phyloP scores from a whole-genome alignment of 2,888 invertebrate genomes.

The Eutolmus rufibarbis region DNA sequence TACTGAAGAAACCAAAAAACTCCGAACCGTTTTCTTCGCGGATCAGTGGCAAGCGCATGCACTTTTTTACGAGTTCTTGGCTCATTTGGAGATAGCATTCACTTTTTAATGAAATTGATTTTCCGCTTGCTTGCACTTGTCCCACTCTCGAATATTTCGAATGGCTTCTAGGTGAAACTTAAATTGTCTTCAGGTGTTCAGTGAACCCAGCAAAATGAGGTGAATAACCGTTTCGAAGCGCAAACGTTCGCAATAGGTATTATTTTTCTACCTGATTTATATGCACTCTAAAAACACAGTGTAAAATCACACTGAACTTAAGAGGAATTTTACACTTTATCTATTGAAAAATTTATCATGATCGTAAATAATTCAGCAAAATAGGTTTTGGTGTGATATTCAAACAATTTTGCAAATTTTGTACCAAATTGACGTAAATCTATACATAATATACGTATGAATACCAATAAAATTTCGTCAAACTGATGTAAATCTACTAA shows the following conservation, averaged over 20 bases:
- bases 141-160: constrained; percentile 5
- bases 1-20: neutral
- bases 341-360: too few relatives aligned
- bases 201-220: neutral
- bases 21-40: neutral
- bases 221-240: neutral
- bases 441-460: too few relatives aligned
- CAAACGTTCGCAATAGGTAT: neutral
- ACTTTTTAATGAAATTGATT: constrained; percentile 10
- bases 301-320: too few relatives aligned
- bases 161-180: neutral
- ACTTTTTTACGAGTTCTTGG: neutral
- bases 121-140: neutral
- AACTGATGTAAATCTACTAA: too few relatives aligned
- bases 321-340: neutral
- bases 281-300: neutral
- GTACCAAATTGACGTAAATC: too few relatives aligned
- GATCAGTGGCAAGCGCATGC: neutral
- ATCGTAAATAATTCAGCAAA: too few relatives aligned
- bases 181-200: neutral
- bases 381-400: too few relatives aligned
- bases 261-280: neutral
- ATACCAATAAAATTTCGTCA: too few relatives aligned
- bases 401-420: too few relatives aligned
- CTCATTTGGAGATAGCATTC: neutral